Percentiles rank a stretch among this genome's conserved stretches.
These are phyloP conservation scores for Electrona antarctica DNA, from an alignment of 2,113 vertebrate genomes.

Conservation along the genomic window DNA sequence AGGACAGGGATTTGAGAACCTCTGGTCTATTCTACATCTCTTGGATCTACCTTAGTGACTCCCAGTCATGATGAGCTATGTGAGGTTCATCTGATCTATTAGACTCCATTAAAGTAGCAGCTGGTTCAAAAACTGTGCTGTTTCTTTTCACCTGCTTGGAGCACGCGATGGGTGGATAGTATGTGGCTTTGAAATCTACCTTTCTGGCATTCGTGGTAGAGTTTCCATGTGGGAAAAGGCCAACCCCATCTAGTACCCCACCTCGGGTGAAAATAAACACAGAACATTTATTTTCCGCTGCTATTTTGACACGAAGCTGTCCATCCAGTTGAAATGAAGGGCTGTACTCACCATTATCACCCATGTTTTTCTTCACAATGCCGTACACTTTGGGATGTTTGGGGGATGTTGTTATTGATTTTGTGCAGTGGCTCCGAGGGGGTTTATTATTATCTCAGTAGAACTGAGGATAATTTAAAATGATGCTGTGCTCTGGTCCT, in stretches of 20 bases:
- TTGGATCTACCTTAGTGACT: conserved; percentile 24
- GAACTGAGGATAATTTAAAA: conserved; percentile 28
- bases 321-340: conserved; percentile 76
- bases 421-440: conserved; percentile 38
- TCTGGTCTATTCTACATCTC: conserved; percentile 66
- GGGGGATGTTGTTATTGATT: conserved; percentile 3
- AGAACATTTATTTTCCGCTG: conserved; percentile 43
- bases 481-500: conserved; percentile 35
- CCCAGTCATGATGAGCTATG: conserved; percentile 40
- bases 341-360: conserved; percentile 41
- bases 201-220: neutral
- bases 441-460: conserved; percentile 50
- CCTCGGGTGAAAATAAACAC: conserved; percentile 27
- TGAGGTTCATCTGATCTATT: conserved; percentile 41
- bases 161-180: conserved; percentile 30
- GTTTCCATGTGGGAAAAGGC: neutral
- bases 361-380: neutral
- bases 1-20: conserved; percentile 32
- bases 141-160: conserved; percentile 34
- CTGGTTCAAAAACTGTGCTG: conserved; percentile 57
- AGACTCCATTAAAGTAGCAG: conserved; percentile 26
- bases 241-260: conserved; percentile 4
- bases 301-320: conserved; percentile 48
- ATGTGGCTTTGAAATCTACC: too few relatives aligned
- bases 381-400: neutral